Conservation (phyloP, 2,888 invertebrate species). For the Stratiomys singularior region DNA sequence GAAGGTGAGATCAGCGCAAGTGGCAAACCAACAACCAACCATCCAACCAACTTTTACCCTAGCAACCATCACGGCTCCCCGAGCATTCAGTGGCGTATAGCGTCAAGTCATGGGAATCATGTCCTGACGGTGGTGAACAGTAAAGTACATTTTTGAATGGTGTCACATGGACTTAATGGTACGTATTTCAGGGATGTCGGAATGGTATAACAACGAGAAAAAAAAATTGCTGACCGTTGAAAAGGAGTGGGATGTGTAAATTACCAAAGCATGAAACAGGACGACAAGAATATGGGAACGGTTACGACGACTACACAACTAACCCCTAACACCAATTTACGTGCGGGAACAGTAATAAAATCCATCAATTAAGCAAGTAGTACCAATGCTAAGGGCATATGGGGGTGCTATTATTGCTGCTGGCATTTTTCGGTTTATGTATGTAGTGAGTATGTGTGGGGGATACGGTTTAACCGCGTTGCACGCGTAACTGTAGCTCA, state of each 20-base stretch:
- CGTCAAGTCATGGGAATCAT: neutral
- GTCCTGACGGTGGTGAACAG: no score
- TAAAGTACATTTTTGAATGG: neutral
- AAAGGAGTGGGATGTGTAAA: slow-evolving; percentile 2
- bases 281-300: no score
- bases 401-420: slow-evolving; percentile 26
- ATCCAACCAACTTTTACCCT: neutral
- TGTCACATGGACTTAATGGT: neutral
- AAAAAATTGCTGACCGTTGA: slow-evolving; percentile 1
- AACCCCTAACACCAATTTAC: slow-evolving; percentile 31
- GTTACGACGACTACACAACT: neutral
- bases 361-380: slow-evolving; percentile 19
- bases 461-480: no score
- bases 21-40: slow-evolving; percentile 1
- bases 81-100: neutral
- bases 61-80: neutral
- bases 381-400: neutral
- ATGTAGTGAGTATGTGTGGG: no score
- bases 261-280: slow-evolving; percentile 26
- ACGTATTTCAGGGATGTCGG: neutral
- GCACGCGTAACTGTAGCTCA: no score
- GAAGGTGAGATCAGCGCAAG: neutral
- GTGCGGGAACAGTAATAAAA: slow-evolving; percentile 22
- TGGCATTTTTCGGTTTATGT: neutral
- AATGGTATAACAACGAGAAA: neutral